Percentiles rank a stretch among this genome's conserved stretches.
Evolutionary conservation across 1,140 invertebrate genomes (phyloP).

Genomic region (Zaprionus lachaisei): DNA sequence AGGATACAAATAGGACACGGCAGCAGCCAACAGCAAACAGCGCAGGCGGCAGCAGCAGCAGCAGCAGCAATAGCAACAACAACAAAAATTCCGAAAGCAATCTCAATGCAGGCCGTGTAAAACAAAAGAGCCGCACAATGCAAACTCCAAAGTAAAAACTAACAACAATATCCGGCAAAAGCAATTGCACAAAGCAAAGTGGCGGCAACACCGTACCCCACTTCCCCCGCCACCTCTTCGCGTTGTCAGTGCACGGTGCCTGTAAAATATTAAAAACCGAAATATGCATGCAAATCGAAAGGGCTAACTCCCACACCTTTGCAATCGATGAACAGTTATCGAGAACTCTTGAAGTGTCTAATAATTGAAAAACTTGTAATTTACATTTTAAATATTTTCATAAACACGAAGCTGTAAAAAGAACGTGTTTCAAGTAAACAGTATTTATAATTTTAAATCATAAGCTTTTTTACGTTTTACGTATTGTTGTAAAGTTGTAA

Average conservation of each 20-base stretch:
- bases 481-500: too few species aligned
- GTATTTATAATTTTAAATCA: too few species aligned
- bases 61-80: constrained; percentile 38
- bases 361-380: constrained; percentile 4
- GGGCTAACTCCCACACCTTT: not conserved
- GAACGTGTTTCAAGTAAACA: too few species aligned
- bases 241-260: not conserved
- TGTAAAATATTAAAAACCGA: constrained; percentile 36
- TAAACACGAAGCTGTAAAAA: too few species aligned
- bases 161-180: constrained; percentile 82
- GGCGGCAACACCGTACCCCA: constrained; percentile 45
- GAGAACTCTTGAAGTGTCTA: not conserved
- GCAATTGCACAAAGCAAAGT: constrained; percentile 77
- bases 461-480: too few species aligned
- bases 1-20: constrained; percentile 81
- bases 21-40: constrained; percentile 44
- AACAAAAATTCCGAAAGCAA: constrained; percentile 44
- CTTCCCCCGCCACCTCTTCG: not conserved
- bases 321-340: not conserved
- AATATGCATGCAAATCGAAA: constrained; percentile 18
- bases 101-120: constrained; percentile 63
- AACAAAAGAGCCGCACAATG: constrained; percentile 75
- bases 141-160: constrained; percentile 76
- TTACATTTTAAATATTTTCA: not conserved
- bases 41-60: constrained; percentile 39